Percentiles rank a stretch among this genome's conserved stretches.
Conservation (phyloP, 92 coral and sea anemone species). For the Epizoanthus fatuus region DNA sequence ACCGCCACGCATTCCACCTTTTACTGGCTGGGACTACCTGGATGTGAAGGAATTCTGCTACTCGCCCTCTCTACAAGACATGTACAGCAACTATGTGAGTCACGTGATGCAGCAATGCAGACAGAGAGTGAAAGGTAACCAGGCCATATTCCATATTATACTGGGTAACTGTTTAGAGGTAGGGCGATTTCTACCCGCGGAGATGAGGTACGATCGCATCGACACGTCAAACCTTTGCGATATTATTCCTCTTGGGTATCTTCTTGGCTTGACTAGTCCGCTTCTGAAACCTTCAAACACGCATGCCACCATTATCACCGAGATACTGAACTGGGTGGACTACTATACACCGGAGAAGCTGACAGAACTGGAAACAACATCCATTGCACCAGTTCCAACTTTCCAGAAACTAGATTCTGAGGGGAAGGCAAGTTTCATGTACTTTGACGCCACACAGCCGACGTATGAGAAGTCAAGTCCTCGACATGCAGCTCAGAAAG, state of each 20-base stretch:
- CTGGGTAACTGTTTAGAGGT: conserved; percentile 74
- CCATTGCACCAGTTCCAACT: background rate
- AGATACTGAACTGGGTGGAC: conserved; percentile 61
- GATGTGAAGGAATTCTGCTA: conserved; percentile 50
- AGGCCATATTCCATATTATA: conserved; percentile 58
- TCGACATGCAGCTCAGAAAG: conserved; percentile 46
- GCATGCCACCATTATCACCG: conserved; percentile 70
- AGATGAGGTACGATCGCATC: conserved; percentile 66
- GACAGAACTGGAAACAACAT: background rate
- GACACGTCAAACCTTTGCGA: conserved; percentile 74
- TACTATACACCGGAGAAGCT: background rate
- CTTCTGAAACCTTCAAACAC: conserved; percentile 54
- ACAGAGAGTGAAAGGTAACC: conserved; percentile 42
- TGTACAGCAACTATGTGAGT: conserved; percentile 73
- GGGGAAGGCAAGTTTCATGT: background rate
- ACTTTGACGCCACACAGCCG: background rate
- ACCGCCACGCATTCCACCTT: conserved; percentile 49
- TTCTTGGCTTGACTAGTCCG: conserved; percentile 54
- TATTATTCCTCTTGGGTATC: conserved; percentile 48
- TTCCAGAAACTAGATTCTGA: background rate
- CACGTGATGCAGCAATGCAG: conserved; percentile 58
- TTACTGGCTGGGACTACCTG: conserved; percentile 81
- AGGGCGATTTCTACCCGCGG: conserved; percentile 47
- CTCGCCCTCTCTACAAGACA: conserved; percentile 45
- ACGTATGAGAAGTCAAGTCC: conserved; percentile 1